These are phyloP conservation scores for Herpailurus yagouaroundi DNA, from an alignment of 2,113 vertebrate genomes.

Conservation along the genomic window DNA sequence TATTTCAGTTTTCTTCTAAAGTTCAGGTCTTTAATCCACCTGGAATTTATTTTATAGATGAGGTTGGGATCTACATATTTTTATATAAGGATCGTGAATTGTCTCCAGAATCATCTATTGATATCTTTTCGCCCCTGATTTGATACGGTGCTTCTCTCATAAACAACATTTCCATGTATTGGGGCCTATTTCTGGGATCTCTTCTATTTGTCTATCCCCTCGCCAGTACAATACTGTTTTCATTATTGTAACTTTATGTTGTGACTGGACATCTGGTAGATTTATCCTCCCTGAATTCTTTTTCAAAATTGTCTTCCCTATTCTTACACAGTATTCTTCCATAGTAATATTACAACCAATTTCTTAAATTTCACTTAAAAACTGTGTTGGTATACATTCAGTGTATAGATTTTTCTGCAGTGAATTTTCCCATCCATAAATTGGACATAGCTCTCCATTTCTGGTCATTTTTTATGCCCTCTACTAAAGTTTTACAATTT, in stretches of 20 bases:
- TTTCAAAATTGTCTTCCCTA: not conserved
- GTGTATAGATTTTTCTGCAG: not conserved
- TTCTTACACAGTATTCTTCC: not conserved
- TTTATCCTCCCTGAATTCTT: not conserved
- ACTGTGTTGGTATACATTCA: not conserved
- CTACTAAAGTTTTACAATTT: conserved; percentile 16
- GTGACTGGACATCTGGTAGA: not conserved
- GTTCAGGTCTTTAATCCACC: not conserved
- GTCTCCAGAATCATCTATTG: not conserved
- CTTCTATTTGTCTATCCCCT: not conserved
- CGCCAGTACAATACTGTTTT: not conserved
- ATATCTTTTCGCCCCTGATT: not conserved
- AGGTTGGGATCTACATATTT: not conserved
- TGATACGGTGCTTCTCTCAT: not conserved
- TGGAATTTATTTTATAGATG: not conserved
- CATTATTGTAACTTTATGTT: not conserved
- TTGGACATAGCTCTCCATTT: not conserved
- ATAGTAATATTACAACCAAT: not conserved
- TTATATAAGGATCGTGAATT: not conserved
- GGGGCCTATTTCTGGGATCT: not conserved
- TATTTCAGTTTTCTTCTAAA: conserved; percentile 6
- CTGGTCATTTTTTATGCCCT: not conserved
- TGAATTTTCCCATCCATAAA: not conserved
- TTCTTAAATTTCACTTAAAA: conserved; percentile 38
- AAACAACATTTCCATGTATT: not conserved